Conservation (phyloP, 2,113 vertebrate genomes). For the Numenius arquata region DNA sequence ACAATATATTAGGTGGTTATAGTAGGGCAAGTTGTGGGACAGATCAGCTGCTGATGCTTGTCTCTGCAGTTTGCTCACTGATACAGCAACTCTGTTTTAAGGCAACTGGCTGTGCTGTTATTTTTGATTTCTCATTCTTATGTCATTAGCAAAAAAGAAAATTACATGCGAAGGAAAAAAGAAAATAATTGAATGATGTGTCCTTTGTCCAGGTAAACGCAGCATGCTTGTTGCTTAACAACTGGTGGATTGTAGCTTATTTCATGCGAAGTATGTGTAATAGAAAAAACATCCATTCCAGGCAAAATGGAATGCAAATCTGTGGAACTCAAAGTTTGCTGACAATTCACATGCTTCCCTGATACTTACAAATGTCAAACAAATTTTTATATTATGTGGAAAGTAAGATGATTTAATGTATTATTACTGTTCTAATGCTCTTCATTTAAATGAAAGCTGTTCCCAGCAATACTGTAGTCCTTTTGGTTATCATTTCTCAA, state of each 20-base stretch:
- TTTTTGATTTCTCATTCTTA: background rate
- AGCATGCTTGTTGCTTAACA: background rate
- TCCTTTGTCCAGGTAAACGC: background rate
- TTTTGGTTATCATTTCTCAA: background rate
- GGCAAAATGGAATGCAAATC: background rate
- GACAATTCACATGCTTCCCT: background rate
- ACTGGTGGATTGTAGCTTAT: background rate
- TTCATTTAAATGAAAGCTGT: background rate
- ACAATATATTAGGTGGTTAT: background rate
- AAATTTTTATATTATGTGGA: background rate
- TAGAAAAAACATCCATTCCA: background rate
- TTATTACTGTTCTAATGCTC: background rate
- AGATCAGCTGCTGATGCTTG: background rate
- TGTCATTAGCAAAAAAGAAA: background rate
- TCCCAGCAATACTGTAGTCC: background rate
- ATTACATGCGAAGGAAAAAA: background rate
- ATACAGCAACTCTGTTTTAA: background rate
- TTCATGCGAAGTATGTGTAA: background rate
- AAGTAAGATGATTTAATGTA: background rate
- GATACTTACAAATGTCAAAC: background rate
- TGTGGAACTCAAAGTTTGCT: background rate
- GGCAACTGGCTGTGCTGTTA: background rate
- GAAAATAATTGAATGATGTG: background rate
- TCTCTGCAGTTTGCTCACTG: background rate
- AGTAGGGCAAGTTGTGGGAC: background rate